Base-by-base conservation (phyloP, 1,140 invertebrate species). In the Drosophila miranda region DNA sequence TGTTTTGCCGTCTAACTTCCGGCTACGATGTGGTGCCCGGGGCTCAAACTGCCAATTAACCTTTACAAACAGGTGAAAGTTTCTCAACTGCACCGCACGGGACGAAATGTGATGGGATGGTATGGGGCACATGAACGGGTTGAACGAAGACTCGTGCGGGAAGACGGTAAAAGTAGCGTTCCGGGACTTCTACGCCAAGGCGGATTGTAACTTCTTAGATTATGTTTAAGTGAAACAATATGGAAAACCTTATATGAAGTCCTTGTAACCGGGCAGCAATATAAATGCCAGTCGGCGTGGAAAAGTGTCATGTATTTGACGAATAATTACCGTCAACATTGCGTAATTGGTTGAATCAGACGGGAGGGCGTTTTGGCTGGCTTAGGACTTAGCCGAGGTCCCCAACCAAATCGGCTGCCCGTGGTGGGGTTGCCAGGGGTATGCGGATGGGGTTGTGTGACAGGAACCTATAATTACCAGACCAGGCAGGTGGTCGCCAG, bases 321-420 rank as follows among this genome's bases (percentile, higher is more conserved):
- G 86, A 75, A 80, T 82, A 88, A 90, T 90, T 90, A 90, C 77
- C 82, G 79, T 88, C 86, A 90, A 90, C 89, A 90, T 90, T 90
- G 89, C 89, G 84, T 90, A 89, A 90, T 90, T 90, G 89, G 89
- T 89, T 90, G 89, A 90, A 90, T 90, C 89, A 89, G 75, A 44
- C 61, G 46, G 53, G 9, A 60, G 63, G 61, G 74, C 63, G 44
- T 61, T 71, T 62, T 78, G 74, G 78, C 63, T 81, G 73, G 61
- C 68, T 82, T 82, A 83, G 78, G 70, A 75, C 34, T 75, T 82
- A 62, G 30, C 51, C 45, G 46, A n/a, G 52, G 34, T 54, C 34
- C 34, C 34, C 34, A 38, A 38, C 34, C 34, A 38, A 38, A 38
- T 38, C 34, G 34, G 13, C 34, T 13, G 3, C 4, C 34, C 11